Percentiles rank a stretch among this genome's conserved stretches.
phyloP scores from a whole-genome alignment of 2,113 vertebrate genomes.

The Sinocyclocheilus rhinocerous region DNA sequence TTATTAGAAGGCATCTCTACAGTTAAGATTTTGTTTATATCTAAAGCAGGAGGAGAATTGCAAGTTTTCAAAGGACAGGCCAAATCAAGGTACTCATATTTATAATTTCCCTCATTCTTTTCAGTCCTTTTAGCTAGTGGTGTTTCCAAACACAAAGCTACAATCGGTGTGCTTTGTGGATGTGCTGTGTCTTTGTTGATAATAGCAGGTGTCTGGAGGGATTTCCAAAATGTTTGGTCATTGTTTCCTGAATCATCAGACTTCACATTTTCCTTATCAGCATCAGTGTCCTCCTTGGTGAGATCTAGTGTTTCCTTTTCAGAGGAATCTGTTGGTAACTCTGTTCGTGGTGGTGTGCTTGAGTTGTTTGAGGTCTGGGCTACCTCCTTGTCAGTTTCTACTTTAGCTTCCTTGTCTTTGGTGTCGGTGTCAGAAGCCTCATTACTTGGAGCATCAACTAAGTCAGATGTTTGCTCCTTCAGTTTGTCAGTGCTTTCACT shows the following conservation, averaged over 20 bases:
- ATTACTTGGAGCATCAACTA: neutral
- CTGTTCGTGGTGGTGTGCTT: neutral
- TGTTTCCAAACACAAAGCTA: conserved; percentile 52
- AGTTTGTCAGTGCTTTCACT: conserved; percentile 19
- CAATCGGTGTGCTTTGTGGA: conserved; percentile 29
- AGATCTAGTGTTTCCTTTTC: conserved; percentile 33
- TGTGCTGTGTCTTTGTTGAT: neutral
- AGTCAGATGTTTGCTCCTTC: neutral
- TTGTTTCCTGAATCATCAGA: neutral
- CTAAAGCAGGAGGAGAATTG: neutral
- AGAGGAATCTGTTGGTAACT: neutral
- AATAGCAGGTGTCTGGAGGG: neutral
- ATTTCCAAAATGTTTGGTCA: conserved; percentile 29
- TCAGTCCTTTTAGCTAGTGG: neutral
- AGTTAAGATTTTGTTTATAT: neutral
- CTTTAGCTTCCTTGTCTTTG: neutral
- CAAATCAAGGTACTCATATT: conserved; percentile 53
- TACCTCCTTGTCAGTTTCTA: neutral
- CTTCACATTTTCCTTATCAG: neutral
- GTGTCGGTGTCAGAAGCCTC: neutral
- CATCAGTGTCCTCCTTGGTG: neutral
- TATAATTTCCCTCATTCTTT: neutral
- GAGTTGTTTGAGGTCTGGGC: neutral
- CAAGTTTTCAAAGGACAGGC: neutral
- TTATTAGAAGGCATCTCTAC: neutral